A percentile compares a stretch with the other conserved stretches of the same genome.
Conservation (phyloP, 2,888 invertebrate species). For the Noctua janthe region DNA sequence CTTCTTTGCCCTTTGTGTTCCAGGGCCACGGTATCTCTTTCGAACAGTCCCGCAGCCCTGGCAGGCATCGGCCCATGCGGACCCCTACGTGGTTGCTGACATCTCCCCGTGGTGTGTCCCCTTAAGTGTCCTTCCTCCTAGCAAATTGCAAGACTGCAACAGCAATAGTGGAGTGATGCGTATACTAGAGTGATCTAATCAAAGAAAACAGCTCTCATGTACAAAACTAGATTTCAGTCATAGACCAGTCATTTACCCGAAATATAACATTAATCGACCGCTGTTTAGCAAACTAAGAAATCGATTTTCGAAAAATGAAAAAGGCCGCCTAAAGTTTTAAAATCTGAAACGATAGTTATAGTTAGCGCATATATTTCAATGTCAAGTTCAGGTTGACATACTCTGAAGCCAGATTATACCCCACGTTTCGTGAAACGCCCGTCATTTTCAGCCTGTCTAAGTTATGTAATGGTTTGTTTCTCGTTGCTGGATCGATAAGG, state of each 20-base stretch:
- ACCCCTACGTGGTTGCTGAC: too few relatives aligned
- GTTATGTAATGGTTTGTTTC: constrained; percentile 16
- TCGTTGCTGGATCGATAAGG: neutral
- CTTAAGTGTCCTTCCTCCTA: neutral
- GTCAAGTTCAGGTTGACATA: neutral
- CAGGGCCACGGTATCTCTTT: too few relatives aligned
- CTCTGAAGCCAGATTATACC: neutral
- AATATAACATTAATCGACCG: neutral
- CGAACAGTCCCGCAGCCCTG: too few relatives aligned
- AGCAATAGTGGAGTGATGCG: neutral
- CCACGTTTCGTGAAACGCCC: neutral
- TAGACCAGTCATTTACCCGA: neutral
- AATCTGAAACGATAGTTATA: neutral
- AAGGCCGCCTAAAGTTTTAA: neutral
- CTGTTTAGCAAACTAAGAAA: neutral
- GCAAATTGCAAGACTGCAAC: neutral
- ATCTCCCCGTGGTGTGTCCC: too few relatives aligned
- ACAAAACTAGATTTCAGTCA: neutral
- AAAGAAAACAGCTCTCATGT: neutral
- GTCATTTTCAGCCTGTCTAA: neutral
- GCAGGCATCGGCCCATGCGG: too few relatives aligned
- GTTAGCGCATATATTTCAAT: neutral
- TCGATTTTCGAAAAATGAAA: neutral
- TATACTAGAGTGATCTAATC: neutral
- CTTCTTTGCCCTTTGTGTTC: too few relatives aligned